A percentile compares a stretch with the other conserved stretches of the same genome.
Evolutionary conservation across 1,140 invertebrate species (phyloP).

Genomic region (Trichonephila clavipes): DNA sequence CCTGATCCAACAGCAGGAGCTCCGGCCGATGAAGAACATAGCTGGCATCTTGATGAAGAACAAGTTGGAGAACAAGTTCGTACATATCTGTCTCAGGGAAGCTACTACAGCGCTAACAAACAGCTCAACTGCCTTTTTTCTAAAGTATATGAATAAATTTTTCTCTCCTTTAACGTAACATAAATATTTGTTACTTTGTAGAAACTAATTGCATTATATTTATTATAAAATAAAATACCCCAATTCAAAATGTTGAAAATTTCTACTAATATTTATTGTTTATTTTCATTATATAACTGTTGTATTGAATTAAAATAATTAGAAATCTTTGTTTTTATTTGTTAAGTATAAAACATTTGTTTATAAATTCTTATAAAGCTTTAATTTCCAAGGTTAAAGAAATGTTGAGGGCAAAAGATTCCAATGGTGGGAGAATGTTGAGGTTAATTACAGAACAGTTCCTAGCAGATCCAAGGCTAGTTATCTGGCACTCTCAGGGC

Average conservation of each 20-base stretch:
- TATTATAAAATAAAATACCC: too few relatives aligned
- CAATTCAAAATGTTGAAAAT: too few relatives aligned
- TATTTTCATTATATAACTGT: too few relatives aligned
- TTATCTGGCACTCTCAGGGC: constrained; percentile 90
- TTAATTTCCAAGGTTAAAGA: constrained; percentile 86
- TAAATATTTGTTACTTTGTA: neutral
- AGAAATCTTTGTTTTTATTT: neutral
- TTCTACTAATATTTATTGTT: too few relatives aligned
- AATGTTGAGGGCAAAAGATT: constrained; percentile 91
- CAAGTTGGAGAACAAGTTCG: constrained; percentile 92
- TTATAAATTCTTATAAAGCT: neutral
- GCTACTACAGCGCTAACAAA: constrained; percentile 85
- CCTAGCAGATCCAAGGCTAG: constrained; percentile 89
- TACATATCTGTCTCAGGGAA: constrained; percentile 89
- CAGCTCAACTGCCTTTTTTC: constrained; percentile 79
- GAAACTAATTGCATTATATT: too few relatives aligned
- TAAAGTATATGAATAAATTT: constrained; percentile 76
- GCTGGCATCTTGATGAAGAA: constrained; percentile 92
- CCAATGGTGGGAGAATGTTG: constrained; percentile 91
- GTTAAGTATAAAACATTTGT: neutral
- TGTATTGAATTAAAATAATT: neutral
- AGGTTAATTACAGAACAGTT: constrained; percentile 94
- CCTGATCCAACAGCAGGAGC: constrained; percentile 93
- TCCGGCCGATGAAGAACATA: constrained; percentile 90
- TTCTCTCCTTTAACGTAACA: neutral